phyloP scores from a whole-genome alignment of 2,888 invertebrate genomes.

The Philhelius pedissequus region DNA sequence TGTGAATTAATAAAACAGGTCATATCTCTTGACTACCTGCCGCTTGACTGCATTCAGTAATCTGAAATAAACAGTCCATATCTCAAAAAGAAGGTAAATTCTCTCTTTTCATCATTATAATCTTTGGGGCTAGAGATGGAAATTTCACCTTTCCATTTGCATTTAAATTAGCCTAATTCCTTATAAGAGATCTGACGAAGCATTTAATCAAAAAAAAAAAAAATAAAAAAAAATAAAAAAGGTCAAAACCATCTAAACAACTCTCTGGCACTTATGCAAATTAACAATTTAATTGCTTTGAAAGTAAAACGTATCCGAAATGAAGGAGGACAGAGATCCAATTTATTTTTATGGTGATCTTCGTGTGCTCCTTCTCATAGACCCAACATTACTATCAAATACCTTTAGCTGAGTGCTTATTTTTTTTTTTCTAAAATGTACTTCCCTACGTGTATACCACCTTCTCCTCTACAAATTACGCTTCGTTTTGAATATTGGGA shows the following conservation, averaged over 20 bases:
- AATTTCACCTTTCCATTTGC: not conserved
- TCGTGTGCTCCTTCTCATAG: not conserved
- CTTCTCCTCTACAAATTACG: too few relatives aligned
- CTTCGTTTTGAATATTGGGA: too few relatives aligned
- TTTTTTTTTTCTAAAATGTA: too few relatives aligned
- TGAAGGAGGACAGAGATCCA: not conserved
- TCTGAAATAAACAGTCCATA: conserved; percentile 7
- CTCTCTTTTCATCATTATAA: not conserved
- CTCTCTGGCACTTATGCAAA: not conserved
- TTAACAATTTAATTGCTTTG: not conserved
- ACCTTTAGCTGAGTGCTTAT: too few relatives aligned
- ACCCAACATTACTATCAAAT: not conserved
- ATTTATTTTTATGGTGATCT: not conserved
- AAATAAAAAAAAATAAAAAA: not conserved
- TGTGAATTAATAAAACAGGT: conserved; percentile 1
- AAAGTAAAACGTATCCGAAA: not conserved
- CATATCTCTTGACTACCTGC: not conserved
- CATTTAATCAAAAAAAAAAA: not conserved
- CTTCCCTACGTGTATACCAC: too few relatives aligned
- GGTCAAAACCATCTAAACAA: not conserved
- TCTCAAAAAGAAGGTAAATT: conserved; percentile 8
- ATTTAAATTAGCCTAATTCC: not conserved
- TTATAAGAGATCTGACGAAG: not conserved
- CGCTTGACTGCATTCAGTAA: not conserved
- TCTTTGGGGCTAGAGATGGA: not conserved